These are phyloP conservation scores for Timema podura DNA, from an alignment of 2,888 invertebrate genomes.

Conservation along the genomic window DNA sequence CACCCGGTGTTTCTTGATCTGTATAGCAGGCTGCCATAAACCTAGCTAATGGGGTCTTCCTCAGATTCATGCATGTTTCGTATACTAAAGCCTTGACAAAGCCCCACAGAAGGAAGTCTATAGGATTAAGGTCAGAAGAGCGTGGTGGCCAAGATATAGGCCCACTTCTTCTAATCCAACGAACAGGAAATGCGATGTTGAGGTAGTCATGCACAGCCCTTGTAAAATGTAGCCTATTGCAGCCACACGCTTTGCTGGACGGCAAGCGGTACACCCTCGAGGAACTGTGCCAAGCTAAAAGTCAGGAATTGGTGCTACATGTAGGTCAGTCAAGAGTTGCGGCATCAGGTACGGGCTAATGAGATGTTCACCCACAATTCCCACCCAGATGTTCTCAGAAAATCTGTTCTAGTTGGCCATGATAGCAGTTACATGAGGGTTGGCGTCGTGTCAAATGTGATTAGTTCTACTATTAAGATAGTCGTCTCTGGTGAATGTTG, in stretches of 20 bases:
- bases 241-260: neutral
- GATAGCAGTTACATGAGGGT: neutral
- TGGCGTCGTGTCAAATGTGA: neutral
- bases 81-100: neutral
- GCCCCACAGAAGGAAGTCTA: neutral
- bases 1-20: neutral
- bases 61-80: neutral
- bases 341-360: neutral
- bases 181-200: neutral
- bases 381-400: neutral
- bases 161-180: neutral
- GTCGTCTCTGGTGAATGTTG: neutral
- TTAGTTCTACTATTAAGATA: neutral
- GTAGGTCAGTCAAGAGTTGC: neutral
- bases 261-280: neutral
- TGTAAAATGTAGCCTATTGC: neutral
- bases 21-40: neutral
- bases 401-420: neutral
- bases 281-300: neutral
- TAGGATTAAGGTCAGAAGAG: neutral
- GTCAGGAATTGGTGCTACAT: neutral
- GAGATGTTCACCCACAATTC: neutral
- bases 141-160: neutral
- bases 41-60: neutral
- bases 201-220: neutral